phyloP scores from a whole-genome alignment of 2,113 vertebrate species.

The Cephalopterus ornatus region DNA sequence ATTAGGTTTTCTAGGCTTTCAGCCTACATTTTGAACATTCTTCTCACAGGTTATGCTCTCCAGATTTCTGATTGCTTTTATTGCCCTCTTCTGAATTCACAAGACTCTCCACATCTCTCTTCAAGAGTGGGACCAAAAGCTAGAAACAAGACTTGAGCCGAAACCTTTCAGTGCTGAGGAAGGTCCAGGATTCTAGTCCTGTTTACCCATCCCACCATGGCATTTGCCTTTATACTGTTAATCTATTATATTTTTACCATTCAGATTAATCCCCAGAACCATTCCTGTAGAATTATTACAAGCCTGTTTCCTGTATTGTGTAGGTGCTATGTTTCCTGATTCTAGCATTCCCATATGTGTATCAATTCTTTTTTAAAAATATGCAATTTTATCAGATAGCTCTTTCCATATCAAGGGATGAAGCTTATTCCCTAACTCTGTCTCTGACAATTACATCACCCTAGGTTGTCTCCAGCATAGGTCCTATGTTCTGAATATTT shows the following conservation, averaged over 20 bases:
- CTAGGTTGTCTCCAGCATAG: background rate
- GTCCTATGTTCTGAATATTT: background rate
- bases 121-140: background rate
- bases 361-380: background rate
- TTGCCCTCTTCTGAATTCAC: background rate
- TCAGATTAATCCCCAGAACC: background rate
- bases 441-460: background rate
- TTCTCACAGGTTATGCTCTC: background rate
- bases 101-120: background rate
- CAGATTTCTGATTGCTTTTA: background rate
- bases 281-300: background rate
- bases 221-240: background rate
- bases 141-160: background rate
- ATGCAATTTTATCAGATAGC: background rate
- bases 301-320: background rate
- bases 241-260: background rate
- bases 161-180: background rate
- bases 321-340: background rate
- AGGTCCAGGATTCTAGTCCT: background rate
- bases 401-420: background rate
- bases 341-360: background rate
- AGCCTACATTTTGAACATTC: background rate
- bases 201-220: background rate
- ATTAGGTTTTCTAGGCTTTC: background rate
- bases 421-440: background rate